These are phyloP conservation scores for Malurus alboscapulatus DNA, from an alignment of 2,113 vertebrate genomes.

Conservation along the genomic window DNA sequence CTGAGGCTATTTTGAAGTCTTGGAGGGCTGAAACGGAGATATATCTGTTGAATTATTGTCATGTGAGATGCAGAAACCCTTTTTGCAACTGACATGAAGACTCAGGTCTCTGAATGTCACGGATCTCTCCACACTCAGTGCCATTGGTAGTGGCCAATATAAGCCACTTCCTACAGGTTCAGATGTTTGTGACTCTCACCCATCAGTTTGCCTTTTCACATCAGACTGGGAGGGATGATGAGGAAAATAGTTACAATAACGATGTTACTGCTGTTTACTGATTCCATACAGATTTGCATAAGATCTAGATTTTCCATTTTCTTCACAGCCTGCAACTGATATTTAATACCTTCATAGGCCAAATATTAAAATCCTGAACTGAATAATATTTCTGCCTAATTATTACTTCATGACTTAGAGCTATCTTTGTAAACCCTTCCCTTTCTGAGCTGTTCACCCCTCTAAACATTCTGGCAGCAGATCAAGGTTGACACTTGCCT, in stretches of 20 bases:
- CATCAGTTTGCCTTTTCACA: neutral
- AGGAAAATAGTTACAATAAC: neutral
- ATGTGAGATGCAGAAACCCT: neutral
- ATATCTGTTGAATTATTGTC: neutral
- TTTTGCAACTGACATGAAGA: neutral
- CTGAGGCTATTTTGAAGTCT: neutral
- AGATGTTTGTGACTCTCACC: neutral
- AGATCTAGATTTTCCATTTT: neutral
- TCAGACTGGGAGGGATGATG: neutral
- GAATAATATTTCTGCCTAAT: neutral
- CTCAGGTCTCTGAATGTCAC: neutral
- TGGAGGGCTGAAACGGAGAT: neutral
- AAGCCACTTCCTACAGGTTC: neutral
- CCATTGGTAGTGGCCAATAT: fast-evolving
- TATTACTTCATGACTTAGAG: neutral
- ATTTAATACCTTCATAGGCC: neutral
- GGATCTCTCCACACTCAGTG: neutral
- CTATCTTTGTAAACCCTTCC: neutral
- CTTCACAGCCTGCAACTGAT: neutral
- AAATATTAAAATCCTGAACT: neutral
- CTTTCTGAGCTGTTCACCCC: neutral
- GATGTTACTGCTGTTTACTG: neutral
- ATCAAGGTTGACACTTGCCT: neutral
- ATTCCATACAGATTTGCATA: neutral
- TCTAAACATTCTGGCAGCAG: neutral